Percentiles rank a stretch among this genome's conserved stretches.
Conservation (phyloP, 2,113 vertebrate species). For the Perca schrenkii region DNA sequence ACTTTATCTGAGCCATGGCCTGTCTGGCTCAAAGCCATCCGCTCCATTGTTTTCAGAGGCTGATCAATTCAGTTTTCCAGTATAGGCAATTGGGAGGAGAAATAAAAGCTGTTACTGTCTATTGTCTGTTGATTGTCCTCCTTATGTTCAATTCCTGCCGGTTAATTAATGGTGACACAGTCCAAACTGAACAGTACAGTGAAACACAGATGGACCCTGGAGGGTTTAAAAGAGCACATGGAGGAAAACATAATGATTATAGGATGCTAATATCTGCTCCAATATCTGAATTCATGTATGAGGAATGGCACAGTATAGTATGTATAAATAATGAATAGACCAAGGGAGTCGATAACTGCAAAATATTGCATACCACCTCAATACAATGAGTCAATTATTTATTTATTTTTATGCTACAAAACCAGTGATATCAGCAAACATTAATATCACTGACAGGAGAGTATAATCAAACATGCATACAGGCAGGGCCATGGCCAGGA, state of each 20-base stretch:
- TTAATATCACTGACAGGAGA: not conserved
- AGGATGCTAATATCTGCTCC: not conserved
- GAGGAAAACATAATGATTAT: slow-evolving; percentile 8
- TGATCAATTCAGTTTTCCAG: slow-evolving; percentile 47
- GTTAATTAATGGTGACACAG: slow-evolving; percentile 40
- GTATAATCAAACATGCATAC: not conserved
- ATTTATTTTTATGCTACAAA: not conserved
- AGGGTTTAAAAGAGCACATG: not conserved
- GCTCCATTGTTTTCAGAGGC: slow-evolving; percentile 40
- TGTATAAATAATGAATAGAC: not conserved
- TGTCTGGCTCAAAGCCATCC: slow-evolving; percentile 37
- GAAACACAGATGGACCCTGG: slow-evolving; percentile 18
- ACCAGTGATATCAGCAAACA: not conserved
- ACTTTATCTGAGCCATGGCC: slow-evolving; percentile 16
- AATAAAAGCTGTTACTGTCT: slow-evolving; percentile 18
- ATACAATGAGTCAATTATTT: not conserved
- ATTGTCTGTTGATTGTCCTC: slow-evolving; percentile 47
- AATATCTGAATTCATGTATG: slow-evolving; percentile 14
- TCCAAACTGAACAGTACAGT: slow-evolving; percentile 7
- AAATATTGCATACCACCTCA: not conserved
- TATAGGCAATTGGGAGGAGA: slow-evolving; percentile 1
- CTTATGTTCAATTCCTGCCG: slow-evolving; percentile 27
- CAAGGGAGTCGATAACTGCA: not conserved
- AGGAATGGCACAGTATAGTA: not conserved
- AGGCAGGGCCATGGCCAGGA: not conserved